phyloP scores from a whole-genome alignment of 2,797 vertebrate genomes.

The Galaxias olidus region DNA sequence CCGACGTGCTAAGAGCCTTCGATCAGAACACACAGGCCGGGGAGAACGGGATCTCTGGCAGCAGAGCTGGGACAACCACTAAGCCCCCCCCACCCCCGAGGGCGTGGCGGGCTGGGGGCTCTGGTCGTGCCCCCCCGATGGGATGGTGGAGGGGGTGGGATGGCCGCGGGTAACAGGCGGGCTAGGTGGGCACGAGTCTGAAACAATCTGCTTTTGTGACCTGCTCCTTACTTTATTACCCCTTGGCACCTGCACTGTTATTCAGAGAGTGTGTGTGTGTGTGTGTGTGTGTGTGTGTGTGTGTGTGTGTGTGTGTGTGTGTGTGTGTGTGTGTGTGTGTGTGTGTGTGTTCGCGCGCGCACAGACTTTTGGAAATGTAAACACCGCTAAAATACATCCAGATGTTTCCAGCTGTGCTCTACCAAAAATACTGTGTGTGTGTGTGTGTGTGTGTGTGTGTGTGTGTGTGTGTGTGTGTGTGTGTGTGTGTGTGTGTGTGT shows the following conservation, averaged over 20 bases:
- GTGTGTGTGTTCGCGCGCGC: conserved; percentile 17
- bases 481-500: conserved; percentile 4
- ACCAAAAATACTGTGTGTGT: conserved; percentile 68
- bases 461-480: conserved; percentile 1
- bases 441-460: conserved; percentile 14
- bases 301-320: conserved; percentile 9
- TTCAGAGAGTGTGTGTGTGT: conserved; percentile 52
- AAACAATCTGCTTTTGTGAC: conserved; percentile 74
- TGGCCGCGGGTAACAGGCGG: neutral
- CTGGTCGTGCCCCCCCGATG: conserved; percentile 52
- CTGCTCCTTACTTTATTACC: conserved; percentile 71
- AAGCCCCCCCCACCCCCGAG: neutral
- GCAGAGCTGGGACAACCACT: neutral
- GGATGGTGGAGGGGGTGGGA: too few species aligned
- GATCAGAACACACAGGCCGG: too few species aligned
- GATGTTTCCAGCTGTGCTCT: conserved; percentile 81
- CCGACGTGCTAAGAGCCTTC: too few species aligned
- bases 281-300: conserved; percentile 4
- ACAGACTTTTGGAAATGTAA: conserved; percentile 81
- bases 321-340: conserved; percentile 5
- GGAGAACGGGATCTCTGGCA: too few species aligned
- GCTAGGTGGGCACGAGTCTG: conserved; percentile 44
- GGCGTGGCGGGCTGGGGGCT: conserved; percentile 31
- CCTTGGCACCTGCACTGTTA: conserved; percentile 81
- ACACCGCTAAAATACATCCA: conserved; percentile 82